Evolutionary conservation across 2,888 invertebrate genomes (phyloP).

Genomic region (Ormia ochracea): DNA sequence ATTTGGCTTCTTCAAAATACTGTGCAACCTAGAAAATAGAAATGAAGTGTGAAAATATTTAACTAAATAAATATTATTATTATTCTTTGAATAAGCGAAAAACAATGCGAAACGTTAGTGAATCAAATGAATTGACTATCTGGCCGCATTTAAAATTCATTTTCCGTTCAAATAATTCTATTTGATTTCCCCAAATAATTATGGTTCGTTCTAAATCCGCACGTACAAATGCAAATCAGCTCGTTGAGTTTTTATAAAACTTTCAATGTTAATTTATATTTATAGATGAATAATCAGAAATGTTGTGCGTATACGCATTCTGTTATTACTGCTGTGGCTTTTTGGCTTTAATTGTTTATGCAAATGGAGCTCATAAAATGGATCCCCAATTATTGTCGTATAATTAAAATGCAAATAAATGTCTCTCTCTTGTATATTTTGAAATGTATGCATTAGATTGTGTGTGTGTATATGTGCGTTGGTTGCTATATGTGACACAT

Average conservation of each 20-base stretch:
- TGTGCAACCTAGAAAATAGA: neutral
- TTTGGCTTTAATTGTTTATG: neutral
- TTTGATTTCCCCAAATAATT: neutral
- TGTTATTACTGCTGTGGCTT: neutral
- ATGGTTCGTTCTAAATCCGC: neutral
- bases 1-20: neutral
- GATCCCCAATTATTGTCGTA: neutral
- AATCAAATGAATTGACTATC: neutral
- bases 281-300: neutral
- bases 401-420: slow-evolving; percentile 5
- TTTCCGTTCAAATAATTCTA: neutral
- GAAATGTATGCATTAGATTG: neutral
- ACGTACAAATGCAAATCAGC: slow-evolving; percentile 38
- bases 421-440: neutral
- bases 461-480: too few relatives aligned
- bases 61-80: neutral
- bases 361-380: too few relatives aligned
- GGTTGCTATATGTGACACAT: too few relatives aligned
- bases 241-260: slow-evolving; percentile 28
- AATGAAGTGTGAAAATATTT: neutral
- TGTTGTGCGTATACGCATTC: neutral
- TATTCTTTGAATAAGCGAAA: neutral
- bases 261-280: slow-evolving; percentile 36
- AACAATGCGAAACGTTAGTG: neutral
- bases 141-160: neutral